Evolutionary conservation across 2,113 vertebrate species (phyloP).

Genomic region (Cynocephalus volans): DNA sequence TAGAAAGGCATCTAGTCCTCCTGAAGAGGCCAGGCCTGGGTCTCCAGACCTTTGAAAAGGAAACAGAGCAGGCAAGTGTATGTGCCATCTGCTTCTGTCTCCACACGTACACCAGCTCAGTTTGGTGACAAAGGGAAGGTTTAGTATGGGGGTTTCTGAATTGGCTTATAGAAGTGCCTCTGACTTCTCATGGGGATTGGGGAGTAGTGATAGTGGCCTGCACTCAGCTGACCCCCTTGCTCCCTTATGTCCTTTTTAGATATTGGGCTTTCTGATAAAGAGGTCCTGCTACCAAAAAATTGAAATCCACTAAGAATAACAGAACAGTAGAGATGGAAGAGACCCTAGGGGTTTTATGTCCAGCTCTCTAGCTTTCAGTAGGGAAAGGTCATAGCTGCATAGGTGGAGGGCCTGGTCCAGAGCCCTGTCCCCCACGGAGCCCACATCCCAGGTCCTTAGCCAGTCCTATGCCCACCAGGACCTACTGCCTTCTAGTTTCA

Average conservation of each 20-base stretch:
- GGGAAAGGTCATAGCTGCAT: not conserved
- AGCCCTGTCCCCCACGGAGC: not conserved
- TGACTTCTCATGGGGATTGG: not conserved
- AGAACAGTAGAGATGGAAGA: not conserved
- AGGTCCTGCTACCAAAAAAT: not conserved
- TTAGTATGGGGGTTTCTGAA: not conserved
- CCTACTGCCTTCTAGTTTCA: not conserved
- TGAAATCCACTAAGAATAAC: not conserved
- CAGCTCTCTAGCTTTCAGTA: not conserved
- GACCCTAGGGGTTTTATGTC: not conserved
- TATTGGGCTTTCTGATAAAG: not conserved
- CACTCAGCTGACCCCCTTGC: not conserved
- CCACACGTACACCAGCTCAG: rapidly evolving
- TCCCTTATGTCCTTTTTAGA: not conserved
- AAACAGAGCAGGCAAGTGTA: not conserved
- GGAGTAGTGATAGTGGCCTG: not conserved
- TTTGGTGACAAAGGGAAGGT: not conserved
- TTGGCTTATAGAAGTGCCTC: not conserved
- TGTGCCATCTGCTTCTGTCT: no score
- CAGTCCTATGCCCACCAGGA: not conserved
- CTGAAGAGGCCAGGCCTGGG: not conserved
- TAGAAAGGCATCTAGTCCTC: not conserved
- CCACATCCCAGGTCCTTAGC: not conserved
- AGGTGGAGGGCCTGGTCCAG: not conserved
- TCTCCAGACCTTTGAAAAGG: not conserved